Base-by-base conservation (phyloP, 1,140 invertebrate genomes). In the Coelopa frigida region DNA sequence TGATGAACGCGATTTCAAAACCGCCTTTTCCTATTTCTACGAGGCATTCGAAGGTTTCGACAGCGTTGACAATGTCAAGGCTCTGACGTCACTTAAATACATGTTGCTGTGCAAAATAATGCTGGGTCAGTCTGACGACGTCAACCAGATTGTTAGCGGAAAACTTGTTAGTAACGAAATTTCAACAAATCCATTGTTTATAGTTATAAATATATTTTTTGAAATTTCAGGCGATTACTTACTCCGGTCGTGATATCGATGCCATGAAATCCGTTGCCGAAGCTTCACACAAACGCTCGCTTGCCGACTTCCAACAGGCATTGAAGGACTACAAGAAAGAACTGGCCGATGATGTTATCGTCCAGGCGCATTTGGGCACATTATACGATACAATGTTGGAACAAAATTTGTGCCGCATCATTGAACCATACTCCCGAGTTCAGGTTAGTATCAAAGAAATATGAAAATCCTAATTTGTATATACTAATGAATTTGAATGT, bases 41-140 rank as follows among this genome's bases (percentile, higher is more conserved):
- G 97, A 99, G 78, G 96, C 96, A 27, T 99, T 99, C 74, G 97
- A 99, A 78, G 94, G 94, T 50, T 98, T 95, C 73, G 94, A 99
- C 71, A 94, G 91, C 54, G 87, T 95, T 14, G 93, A 97, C 61
- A 84, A 80, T 59, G 82, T 83, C 11, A 95, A 93, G 71, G 95
- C 96, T 8, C 70, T 98, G 3, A 89, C 83, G 31, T 90, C 93
- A 17, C 73, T 99, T 2, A 99, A 99, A 68, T 99, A 99, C 71
- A 99, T 99, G 96, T 78, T 99, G 46, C 70, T 99, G 37, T 96
- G 91, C 37, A 99, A 99, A 78, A 98, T 99, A 50, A 97, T 98
- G 93, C 73, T 98, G 12, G 93, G 91, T 55, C 81, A 80, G 44
- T 89, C 95, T 4, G 96, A 99, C 70, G 97, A 99, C 73, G 95